Percentiles rank a stretch among this genome's conserved stretches.
Evolutionary conservation across 1,140 invertebrate species (phyloP).

Genomic region (Chymomyza costata): DNA sequence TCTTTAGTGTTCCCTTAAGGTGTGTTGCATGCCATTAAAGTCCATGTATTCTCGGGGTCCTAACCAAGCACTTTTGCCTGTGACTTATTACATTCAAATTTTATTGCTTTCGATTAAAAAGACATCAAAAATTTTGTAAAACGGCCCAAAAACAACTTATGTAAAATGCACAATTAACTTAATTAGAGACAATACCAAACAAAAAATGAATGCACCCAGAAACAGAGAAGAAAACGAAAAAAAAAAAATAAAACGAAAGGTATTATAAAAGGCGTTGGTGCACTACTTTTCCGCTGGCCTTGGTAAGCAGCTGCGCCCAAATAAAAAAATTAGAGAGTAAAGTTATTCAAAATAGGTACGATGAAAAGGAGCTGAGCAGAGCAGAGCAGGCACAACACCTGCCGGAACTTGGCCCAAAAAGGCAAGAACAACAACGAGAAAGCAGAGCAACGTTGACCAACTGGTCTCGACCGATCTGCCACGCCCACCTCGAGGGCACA

Average conservation of each 20-base stretch:
- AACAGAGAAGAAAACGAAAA: too few species aligned
- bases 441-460: conserved; percentile 48
- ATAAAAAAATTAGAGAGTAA: conserved; percentile 51
- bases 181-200: conserved; percentile 54
- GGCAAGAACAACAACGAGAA: conserved; percentile 34
- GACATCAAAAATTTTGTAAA: conserved; percentile 47
- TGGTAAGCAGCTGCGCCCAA: conserved; percentile 26
- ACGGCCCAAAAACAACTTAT: conserved; percentile 41
- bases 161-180: conserved; percentile 70
- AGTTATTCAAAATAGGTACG: conserved; percentile 29
- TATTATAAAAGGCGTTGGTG: conserved; percentile 58
- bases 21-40: too few species aligned
- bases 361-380: conserved; percentile 1
- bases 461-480: conserved; percentile 12
- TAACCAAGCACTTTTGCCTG: conserved; percentile 61
- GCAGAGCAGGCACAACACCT: conserved; percentile 55
- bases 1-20: too few species aligned
- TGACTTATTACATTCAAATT: conserved; percentile 48
- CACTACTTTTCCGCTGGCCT: conserved; percentile 51
- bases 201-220: too few species aligned
- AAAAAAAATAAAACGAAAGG: conserved; percentile 24
- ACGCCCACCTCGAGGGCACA: conserved; percentile 48
- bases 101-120: conserved; percentile 71
- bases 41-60: too few species aligned
- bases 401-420: conserved; percentile 56